phyloP scores from a whole-genome alignment of 2,797 vertebrate genomes.

The Psittacula echo region DNA sequence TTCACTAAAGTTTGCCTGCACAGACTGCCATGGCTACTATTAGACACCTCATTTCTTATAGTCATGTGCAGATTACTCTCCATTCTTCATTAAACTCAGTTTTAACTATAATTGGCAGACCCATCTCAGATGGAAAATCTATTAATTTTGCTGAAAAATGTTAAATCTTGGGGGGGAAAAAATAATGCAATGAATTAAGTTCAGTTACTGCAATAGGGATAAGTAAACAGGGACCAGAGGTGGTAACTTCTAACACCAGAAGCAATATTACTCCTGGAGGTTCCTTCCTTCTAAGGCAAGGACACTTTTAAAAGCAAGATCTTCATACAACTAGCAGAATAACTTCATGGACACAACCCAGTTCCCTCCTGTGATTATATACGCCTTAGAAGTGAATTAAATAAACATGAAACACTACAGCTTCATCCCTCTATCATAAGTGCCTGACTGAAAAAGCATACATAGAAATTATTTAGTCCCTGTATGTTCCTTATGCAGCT shows the following conservation, averaged over 20 bases:
- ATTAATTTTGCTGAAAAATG: not conserved
- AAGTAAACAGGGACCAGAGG: not conserved
- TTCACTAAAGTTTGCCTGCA: not conserved
- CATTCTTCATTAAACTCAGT: not conserved
- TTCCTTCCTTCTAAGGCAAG: not conserved
- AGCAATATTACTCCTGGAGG: not conserved
- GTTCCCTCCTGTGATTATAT: not conserved
- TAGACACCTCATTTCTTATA: not conserved
- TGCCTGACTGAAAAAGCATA: not conserved
- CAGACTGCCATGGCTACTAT: not conserved
- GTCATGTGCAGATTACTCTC: not conserved
- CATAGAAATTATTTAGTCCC: not conserved
- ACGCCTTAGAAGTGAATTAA: not conserved
- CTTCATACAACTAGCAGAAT: not conserved
- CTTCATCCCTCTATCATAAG: not conserved
- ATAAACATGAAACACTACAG: not conserved
- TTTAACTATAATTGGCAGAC: not conserved
- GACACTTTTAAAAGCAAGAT: not conserved
- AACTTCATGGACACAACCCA: not conserved
- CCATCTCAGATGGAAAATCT: not conserved
- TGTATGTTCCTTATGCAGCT: not conserved
- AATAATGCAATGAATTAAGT: not conserved
- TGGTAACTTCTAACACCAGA: not conserved
- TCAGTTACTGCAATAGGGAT: not conserved
- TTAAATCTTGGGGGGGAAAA: not conserved